phyloP scores from a whole-genome alignment of 2,888 invertebrate species.

The Uropetala carovei region DNA sequence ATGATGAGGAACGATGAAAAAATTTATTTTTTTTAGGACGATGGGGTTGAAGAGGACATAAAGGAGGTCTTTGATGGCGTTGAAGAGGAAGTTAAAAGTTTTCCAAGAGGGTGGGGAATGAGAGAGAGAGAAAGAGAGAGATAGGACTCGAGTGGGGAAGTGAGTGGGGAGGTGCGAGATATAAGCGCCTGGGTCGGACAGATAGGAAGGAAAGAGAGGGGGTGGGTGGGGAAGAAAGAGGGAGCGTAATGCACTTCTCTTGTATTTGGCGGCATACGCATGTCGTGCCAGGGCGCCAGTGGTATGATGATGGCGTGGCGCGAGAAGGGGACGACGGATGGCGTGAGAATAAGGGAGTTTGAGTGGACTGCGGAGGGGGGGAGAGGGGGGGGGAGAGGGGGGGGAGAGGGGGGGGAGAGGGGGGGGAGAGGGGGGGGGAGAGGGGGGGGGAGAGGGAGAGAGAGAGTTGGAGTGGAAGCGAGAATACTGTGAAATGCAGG shows the following conservation, averaged over 20 bases:
- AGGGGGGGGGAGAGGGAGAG: conserved; percentile 13
- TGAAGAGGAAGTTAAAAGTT: conserved; percentile 28
- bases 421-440: background rate
- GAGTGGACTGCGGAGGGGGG: background rate
- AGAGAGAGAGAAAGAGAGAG: background rate
- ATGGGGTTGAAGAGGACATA: background rate
- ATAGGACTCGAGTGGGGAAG: background rate
- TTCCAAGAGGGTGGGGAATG: background rate
- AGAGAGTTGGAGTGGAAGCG: background rate
- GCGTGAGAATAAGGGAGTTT: conserved; percentile 21
- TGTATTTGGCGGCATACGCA: conserved; percentile 9
- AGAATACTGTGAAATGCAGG: too few relatives aligned
- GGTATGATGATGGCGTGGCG: background rate
- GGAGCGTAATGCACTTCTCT: conserved; percentile 25
- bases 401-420: background rate
- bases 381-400: background rate
- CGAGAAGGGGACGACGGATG: background rate
- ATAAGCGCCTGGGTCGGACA: conserved; percentile 19
- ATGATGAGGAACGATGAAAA: background rate
- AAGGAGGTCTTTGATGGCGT: conserved; percentile 10
- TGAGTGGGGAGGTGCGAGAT: background rate
- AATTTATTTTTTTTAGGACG: background rate
- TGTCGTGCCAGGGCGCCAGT: conserved; percentile 1
- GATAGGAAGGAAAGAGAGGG: background rate
- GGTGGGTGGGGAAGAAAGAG: background rate